phyloP scores from a whole-genome alignment of 2,797 vertebrate genomes.

The Neosalanx taihuensis region DNA sequence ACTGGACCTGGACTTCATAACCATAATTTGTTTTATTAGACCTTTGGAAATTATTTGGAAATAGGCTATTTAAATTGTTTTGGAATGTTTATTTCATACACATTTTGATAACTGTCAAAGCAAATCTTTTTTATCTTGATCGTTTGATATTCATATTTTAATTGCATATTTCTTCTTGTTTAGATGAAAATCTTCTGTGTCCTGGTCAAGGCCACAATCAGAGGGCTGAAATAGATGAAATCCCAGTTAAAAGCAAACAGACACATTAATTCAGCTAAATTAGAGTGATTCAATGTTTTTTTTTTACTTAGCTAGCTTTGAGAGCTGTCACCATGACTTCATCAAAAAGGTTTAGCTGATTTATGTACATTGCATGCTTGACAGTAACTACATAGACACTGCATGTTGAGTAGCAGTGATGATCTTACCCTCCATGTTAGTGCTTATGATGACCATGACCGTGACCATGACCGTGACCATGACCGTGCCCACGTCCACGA shows the following conservation, averaged over 20 bases:
- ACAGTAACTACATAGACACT: neutral
- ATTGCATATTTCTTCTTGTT: neutral
- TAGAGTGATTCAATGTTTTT: neutral
- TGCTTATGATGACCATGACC: constrained; percentile 15
- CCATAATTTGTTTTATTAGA: no score
- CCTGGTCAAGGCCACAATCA: neutral
- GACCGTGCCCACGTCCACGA: neutral
- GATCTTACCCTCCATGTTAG: neutral
- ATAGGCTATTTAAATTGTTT: neutral
- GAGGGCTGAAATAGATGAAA: neutral
- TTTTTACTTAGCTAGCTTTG: neutral
- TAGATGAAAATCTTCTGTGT: neutral
- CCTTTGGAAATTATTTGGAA: neutral
- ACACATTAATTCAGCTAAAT: neutral
- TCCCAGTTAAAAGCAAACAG: neutral
- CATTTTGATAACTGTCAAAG: neutral
- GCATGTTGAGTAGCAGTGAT: neutral
- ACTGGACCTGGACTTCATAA: no score
- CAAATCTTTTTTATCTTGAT: neutral
- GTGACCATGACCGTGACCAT: accelerated
- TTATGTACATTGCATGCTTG: neutral
- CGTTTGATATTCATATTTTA: no score
- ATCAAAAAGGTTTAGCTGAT: neutral
- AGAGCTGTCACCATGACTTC: no score
- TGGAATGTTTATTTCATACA: neutral